Evolutionary conservation across 1,140 invertebrate genomes (phyloP).

Genomic region (Ceratina japonica): DNA sequence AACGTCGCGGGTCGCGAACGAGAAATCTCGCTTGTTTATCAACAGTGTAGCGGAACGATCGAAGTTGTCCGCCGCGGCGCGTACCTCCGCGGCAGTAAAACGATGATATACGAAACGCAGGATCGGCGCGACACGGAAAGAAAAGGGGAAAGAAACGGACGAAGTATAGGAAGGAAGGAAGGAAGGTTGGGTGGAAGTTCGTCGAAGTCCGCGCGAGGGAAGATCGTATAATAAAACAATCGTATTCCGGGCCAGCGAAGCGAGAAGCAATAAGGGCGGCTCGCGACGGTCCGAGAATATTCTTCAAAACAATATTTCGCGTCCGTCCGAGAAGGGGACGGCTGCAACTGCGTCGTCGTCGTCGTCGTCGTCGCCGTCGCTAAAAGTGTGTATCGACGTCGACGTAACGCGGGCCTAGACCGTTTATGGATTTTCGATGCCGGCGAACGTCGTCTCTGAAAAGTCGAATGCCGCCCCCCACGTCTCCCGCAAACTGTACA

Average conservation of each 20-base stretch:
- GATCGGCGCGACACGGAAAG: constrained; percentile 14
- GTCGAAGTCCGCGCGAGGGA: constrained; percentile 55
- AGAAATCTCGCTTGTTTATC: constrained; percentile 38
- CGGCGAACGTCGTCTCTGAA: constrained; percentile 51
- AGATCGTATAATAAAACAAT: constrained; percentile 69
- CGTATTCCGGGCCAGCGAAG: constrained; percentile 62
- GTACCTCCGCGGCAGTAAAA: constrained; percentile 42
- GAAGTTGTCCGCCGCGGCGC: constrained; percentile 20
- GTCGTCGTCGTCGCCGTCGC: constrained; percentile 24
- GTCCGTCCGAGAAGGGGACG: constrained; percentile 34
- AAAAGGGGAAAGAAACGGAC: not conserved
- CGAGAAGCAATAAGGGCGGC: constrained; percentile 63
- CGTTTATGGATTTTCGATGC: constrained; percentile 66
- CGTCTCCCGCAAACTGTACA: not conserved
- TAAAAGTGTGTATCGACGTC: constrained; percentile 50
- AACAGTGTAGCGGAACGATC: constrained; percentile 14
- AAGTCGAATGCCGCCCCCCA: constrained; percentile 47
- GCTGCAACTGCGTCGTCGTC: not conserved
- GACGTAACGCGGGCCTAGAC: constrained; percentile 20
- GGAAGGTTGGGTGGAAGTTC: constrained; percentile 27
- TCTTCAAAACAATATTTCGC: constrained; percentile 66
- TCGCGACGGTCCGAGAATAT: constrained; percentile 58
- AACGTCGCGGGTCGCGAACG: constrained; percentile 3
- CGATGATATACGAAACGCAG: constrained; percentile 58
- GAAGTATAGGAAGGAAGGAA: no score